A percentile compares a stretch with the other conserved stretches of the same genome.
Conservation (phyloP, 2,888 invertebrate genomes). For the Pandemis corylana region DNA sequence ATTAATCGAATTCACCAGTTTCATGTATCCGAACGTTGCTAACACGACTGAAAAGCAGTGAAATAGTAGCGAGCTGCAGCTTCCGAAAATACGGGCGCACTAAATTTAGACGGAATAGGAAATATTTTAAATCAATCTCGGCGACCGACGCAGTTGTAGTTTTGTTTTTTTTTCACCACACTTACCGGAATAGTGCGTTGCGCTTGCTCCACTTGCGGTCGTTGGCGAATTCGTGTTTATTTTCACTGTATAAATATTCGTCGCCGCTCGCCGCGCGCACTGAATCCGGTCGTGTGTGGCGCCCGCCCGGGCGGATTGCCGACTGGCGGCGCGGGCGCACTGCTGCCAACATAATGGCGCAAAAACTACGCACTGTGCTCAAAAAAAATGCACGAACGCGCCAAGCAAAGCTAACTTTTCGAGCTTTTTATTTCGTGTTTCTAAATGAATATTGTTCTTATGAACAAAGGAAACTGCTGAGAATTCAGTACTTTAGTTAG, state of each 20-base stretch:
- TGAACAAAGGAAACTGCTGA: no score
- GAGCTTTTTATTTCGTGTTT: neutral
- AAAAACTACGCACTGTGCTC: slow-evolving; percentile 6
- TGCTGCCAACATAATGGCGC: slow-evolving; percentile 33
- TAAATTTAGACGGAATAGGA: slow-evolving; percentile 65
- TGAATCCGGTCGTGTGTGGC: slow-evolving; percentile 84
- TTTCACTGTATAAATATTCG: slow-evolving; percentile 75
- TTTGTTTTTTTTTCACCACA: slow-evolving; percentile 45
- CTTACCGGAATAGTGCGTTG: slow-evolving; percentile 83
- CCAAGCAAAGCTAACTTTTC: neutral
- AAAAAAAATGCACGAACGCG: neutral
- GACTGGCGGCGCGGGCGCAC: slow-evolving; percentile 70
- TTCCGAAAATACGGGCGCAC: slow-evolving; percentile 72
- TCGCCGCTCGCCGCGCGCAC: slow-evolving; percentile 76
- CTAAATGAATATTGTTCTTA: neutral
- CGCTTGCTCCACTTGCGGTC: slow-evolving; percentile 73
- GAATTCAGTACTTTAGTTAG: neutral
- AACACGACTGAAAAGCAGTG: slow-evolving; percentile 53
- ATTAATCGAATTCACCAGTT: neutral
- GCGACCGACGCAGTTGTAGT: slow-evolving; percentile 43
- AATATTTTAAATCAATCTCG: slow-evolving; percentile 38
- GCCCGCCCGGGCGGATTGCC: slow-evolving; percentile 84
- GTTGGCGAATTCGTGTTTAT: slow-evolving; percentile 71
- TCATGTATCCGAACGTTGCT: slow-evolving; percentile 24
- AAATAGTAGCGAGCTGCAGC: slow-evolving; percentile 68